These are phyloP conservation scores for Drosophila kambysellisi DNA, from an alignment of 2,888 invertebrate genomes.

Conservation along the genomic window DNA sequence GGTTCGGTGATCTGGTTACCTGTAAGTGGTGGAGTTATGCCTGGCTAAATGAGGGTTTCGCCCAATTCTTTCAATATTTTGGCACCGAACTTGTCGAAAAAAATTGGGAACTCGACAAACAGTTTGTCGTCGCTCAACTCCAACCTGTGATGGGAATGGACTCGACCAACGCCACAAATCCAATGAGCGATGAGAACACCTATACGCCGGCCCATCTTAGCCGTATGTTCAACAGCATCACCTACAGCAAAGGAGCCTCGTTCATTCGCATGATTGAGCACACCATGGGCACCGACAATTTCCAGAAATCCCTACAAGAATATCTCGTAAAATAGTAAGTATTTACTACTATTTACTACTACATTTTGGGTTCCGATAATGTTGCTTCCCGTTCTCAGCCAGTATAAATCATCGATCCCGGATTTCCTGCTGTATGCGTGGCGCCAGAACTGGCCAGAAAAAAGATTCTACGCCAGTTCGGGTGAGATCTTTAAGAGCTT, in stretches of 20 bases:
- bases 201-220: conserved; percentile 87
- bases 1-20: conserved; percentile 89
- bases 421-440: conserved; percentile 86
- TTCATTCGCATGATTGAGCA: conserved; percentile 90
- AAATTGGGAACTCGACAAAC: conserved; percentile 88
- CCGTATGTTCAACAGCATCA: conserved; percentile 88
- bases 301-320: conserved; percentile 86
- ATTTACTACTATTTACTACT: neutral
- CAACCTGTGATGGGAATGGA: conserved; percentile 88
- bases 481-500: conserved; percentile 86
- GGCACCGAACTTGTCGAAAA: conserved; percentile 86
- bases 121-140: conserved; percentile 90
- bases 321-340: conserved; percentile 86
- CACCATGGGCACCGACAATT: conserved; percentile 86
- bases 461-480: conserved; percentile 70
- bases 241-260: conserved; percentile 89
- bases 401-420: conserved; percentile 84
- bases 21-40: conserved; percentile 86
- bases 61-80: conserved; percentile 90
- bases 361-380: neutral
- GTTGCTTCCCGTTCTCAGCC: conserved; percentile 42
- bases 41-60: conserved; percentile 90
- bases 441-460: conserved; percentile 77
- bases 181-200: conserved; percentile 87
- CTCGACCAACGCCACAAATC: conserved; percentile 86